These are phyloP conservation scores for Spisula solida DNA, from an alignment of 2,888 invertebrate genomes.

Conservation along the genomic window DNA sequence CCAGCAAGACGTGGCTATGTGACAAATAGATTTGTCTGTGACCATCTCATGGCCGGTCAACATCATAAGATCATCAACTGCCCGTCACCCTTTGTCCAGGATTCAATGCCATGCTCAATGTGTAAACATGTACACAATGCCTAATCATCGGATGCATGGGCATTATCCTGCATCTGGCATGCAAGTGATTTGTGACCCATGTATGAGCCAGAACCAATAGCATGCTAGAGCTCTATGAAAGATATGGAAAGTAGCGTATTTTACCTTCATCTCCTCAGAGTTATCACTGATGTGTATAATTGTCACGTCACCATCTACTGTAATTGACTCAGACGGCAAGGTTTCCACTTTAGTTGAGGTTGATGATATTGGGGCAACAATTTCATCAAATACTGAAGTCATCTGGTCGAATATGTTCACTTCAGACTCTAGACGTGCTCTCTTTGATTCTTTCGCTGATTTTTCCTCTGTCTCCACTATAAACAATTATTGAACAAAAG, in stretches of 20 bases:
- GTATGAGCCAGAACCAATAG: too few relatives aligned
- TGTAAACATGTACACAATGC: too few relatives aligned
- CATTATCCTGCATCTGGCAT: too few relatives aligned
- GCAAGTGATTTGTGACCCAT: too few relatives aligned
- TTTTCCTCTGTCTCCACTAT: constrained; percentile 68
- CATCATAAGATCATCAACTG: too few relatives aligned
- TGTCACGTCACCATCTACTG: constrained; percentile 83
- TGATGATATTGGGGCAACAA: constrained; percentile 57
- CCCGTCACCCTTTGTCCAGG: too few relatives aligned
- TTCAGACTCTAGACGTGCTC: constrained; percentile 91
- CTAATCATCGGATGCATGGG: too few relatives aligned
- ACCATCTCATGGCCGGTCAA: too few relatives aligned
- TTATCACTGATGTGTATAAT: constrained; percentile 82
- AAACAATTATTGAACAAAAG: not conserved
- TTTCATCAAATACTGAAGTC: constrained; percentile 88
- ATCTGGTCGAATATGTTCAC: constrained; percentile 92
- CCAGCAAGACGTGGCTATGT: too few relatives aligned
- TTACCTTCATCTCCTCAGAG: constrained; percentile 81
- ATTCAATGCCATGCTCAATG: too few relatives aligned
- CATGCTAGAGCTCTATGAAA: too few relatives aligned
- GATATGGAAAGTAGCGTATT: not conserved
- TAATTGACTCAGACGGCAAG: constrained; percentile 71
- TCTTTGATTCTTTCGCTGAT: constrained; percentile 86
- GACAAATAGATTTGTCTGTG: too few relatives aligned
- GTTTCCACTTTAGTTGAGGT: constrained; percentile 54